Conservation (phyloP, 2,797 vertebrate species). For the Merluccius polli region DNA sequence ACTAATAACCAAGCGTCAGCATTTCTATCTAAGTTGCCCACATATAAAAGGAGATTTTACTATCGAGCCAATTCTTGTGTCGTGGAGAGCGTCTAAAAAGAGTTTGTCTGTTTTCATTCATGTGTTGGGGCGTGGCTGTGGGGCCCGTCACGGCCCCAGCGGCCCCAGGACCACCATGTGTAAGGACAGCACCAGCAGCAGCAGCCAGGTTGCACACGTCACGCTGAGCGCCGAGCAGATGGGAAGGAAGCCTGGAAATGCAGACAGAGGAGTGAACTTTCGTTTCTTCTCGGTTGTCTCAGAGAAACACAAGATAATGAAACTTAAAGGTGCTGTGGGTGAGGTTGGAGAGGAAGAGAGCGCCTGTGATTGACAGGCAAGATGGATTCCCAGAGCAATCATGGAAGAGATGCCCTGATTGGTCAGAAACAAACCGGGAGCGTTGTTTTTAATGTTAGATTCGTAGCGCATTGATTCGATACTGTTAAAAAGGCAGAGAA, state of each 20-base stretch:
- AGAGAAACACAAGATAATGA: not conserved
- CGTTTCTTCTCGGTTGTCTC: not conserved
- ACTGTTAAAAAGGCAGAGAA: too few relatives aligned
- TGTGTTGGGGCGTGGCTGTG: constrained; percentile 23
- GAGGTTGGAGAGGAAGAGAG: not conserved
- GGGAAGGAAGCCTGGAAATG: constrained; percentile 67
- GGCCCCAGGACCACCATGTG: constrained; percentile 63
- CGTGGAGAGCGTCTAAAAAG: constrained; percentile 13
- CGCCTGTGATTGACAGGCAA: too few relatives aligned
- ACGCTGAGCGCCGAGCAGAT: constrained; percentile 72
- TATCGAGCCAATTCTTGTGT: constrained; percentile 3
- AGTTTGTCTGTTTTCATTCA: constrained; percentile 9
- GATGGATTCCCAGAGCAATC: too few relatives aligned
- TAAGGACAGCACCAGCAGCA: constrained; percentile 66
- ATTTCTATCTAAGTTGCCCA: not conserved
- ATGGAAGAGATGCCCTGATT: too few relatives aligned
- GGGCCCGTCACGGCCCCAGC: constrained; percentile 24
- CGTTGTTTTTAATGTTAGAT: too few relatives aligned
- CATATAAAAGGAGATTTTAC: not conserved
- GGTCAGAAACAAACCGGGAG: not conserved
- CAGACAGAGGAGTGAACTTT: not conserved
- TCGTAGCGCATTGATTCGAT: too few relatives aligned
- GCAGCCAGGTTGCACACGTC: constrained; percentile 63
- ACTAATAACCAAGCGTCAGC: not conserved
- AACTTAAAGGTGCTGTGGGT: not conserved